Conservation (phyloP, 2,888 invertebrate genomes). For the Chaitophorus viminalis region DNA sequence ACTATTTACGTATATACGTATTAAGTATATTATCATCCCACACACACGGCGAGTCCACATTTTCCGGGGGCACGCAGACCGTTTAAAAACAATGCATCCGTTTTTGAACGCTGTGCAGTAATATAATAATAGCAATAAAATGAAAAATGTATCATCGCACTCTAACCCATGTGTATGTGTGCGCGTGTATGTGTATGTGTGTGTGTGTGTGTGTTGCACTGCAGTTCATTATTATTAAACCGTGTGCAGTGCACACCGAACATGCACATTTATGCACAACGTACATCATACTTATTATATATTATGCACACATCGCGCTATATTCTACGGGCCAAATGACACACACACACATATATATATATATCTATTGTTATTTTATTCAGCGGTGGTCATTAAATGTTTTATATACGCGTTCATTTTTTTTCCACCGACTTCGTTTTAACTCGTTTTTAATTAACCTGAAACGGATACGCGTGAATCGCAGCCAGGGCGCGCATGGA, state of each 20-base stretch:
- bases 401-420: slow-evolving; percentile 35
- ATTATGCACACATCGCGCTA: neutral
- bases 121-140: too few species aligned
- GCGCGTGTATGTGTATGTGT: neutral
- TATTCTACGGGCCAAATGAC: slow-evolving; percentile 38
- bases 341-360: neutral
- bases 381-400: slow-evolving; percentile 55
- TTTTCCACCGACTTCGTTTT: slow-evolving; percentile 15
- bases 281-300: too few species aligned
- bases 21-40: neutral
- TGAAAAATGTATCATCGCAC: neutral
- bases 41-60: neutral
- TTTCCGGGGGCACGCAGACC: neutral
- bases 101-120: neutral
- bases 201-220: neutral
- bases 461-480: slow-evolving; percentile 52
- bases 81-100: neutral
- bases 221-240: neutral
- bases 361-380: slow-evolving; percentile 52
- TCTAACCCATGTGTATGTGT: neutral
- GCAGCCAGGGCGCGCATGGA: neutral
- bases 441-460: slow-evolving; percentile 52
- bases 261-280: neutral
- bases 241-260: neutral
- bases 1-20: neutral